These are phyloP conservation scores for Gadopsis marmoratus DNA, from an alignment of 2,797 vertebrate species.

Conservation along the genomic window DNA sequence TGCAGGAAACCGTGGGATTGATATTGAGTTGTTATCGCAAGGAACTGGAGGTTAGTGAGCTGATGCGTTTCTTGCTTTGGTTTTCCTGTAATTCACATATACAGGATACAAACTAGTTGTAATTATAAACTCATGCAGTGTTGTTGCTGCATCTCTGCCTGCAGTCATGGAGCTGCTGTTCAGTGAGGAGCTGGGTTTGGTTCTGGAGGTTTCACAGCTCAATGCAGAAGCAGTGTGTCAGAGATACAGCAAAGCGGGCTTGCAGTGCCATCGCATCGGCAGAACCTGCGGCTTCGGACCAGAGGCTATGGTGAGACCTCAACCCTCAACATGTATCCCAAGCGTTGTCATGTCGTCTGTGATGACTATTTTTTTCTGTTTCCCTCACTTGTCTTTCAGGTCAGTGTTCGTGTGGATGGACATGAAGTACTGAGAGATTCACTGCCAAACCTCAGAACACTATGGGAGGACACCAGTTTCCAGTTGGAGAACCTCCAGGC, in stretches of 20 bases:
- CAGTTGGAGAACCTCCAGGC: slow-evolving; percentile 91
- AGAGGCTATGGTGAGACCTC: slow-evolving; percentile 83
- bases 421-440: slow-evolving; percentile 81
- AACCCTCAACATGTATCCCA: accelerated
- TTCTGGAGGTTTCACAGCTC: slow-evolving; percentile 87
- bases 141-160: neutral
- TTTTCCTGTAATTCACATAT: neutral
- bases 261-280: slow-evolving; percentile 87
- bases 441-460: slow-evolving; percentile 85
- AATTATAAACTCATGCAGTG: neutral
- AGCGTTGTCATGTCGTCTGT: neutral
- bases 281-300: slow-evolving; percentile 86
- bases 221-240: slow-evolving; percentile 71
- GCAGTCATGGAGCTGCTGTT: slow-evolving; percentile 90
- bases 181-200: slow-evolving; percentile 91
- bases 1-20: slow-evolving; percentile 92
- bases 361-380: neutral
- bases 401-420: slow-evolving; percentile 84
- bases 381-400: slow-evolving; percentile 69
- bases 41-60: slow-evolving; percentile 76
- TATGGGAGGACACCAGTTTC: slow-evolving; percentile 95
- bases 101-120: neutral
- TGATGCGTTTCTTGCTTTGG: neutral
- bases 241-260: slow-evolving; percentile 82
- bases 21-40: slow-evolving; percentile 81